Base-by-base conservation (phyloP, 2,888 invertebrate genomes). In the Auanema freiburgensis region DNA sequence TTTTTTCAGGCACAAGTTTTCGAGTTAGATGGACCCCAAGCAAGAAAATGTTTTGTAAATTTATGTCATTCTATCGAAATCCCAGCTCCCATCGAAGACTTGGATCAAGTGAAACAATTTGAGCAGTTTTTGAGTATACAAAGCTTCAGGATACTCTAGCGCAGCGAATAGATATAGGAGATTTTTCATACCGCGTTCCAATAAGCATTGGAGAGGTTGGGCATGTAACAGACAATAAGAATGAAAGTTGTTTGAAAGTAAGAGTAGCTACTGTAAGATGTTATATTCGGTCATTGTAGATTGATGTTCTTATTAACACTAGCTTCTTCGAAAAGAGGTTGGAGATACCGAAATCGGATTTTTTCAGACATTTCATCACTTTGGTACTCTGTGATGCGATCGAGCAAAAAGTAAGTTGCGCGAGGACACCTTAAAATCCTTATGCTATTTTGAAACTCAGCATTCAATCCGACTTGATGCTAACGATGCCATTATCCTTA, bases 221-320 rank as follows among this genome's bases (percentile, higher is more conserved):
- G 23, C 61, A 57, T n/a, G 67, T 76, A 6, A 56, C 53, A 14
- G 80, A 79, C 59, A 66, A 76, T 21, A 71, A 69, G 8, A 67
- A 71, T n/a, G 68, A 72, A 41, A 63, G 66, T 49, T 50, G 67
- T 10, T 41, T 72, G 11, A 74, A 80, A 69, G 72, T 72, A n/a
- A 2, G 50, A 46, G 3, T 11, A n/a, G n/a, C 14, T 54, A 24
- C 33, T 1, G 21, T 23, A 8, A 6, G 4, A n/a, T 16, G 6
- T 1, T 55, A 4, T 52, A n/a, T n/a, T 11, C 24, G 23, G 6
- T 18, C 18, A 8, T 59, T 69, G 21, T 54, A 75, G 75, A 63
- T 79, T 24, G 81, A 81, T 60, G 75, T 79, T 21, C 58, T 79
- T 14, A 69, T 81, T 14, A 80, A 79, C 57, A 70, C 71, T 12